phyloP scores from a whole-genome alignment of 1,140 invertebrate genomes.

The Pectinophora gossypiella region DNA sequence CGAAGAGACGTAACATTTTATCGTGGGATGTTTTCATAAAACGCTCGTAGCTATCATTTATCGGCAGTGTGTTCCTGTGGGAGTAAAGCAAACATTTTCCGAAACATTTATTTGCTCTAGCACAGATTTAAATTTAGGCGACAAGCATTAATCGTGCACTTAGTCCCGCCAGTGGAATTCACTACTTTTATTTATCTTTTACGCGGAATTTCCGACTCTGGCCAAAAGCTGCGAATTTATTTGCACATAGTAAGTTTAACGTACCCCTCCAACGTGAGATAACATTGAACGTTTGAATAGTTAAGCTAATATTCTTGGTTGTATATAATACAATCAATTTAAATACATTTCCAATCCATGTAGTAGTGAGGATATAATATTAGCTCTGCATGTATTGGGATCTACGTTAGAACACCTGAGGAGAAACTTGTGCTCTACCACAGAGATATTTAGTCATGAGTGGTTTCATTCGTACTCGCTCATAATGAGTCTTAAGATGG shows the following conservation, averaged over 20 bases:
- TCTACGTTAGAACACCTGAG: no score
- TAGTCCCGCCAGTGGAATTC: conserved; percentile 26
- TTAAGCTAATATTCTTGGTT: no score
- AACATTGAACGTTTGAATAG: no score
- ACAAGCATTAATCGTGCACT: conserved; percentile 48
- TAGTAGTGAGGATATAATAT: no score
- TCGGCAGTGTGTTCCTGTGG: conserved; percentile 42
- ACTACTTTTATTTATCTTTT: conserved; percentile 12
- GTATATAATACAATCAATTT: no score
- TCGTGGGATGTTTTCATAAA: conserved; percentile 55
- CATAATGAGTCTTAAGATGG: no score
- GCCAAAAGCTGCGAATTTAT: background rate
- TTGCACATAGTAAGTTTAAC: background rate
- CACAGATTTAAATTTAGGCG: conserved; percentile 52
- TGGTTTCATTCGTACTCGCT: no score
- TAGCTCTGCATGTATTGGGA: no score
- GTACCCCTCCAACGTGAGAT: no score
- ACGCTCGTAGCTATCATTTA: conserved; percentile 60
- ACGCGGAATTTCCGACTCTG: background rate
- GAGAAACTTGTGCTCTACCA: no score
- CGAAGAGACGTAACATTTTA: conserved; percentile 45
- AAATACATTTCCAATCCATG: no score
- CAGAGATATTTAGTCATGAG: no score
- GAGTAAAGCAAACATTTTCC: conserved; percentile 52
- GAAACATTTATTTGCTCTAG: conserved; percentile 56